Evolutionary conservation across 2,797 vertebrate species (phyloP), one percentile per base, ranked within the genome.

Genomic region (Poeciliopsis infans): DNA sequence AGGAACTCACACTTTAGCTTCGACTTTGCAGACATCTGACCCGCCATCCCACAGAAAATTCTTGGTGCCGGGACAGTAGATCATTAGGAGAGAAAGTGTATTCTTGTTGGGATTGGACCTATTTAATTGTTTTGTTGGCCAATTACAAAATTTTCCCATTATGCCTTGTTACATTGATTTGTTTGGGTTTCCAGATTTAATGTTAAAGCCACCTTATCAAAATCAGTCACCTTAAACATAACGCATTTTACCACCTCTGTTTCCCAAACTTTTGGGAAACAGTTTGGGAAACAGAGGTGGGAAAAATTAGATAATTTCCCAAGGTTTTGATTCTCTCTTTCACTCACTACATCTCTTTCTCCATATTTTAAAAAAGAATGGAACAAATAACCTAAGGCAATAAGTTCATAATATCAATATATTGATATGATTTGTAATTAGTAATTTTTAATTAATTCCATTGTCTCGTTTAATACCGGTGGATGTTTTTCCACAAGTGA

Each of bases 11-110:
- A 84, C 78, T 83, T 76, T 31, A 41, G 83, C 86, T 90, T 11
- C 31, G 78, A 83, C 80, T 87, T 74, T 0, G 59, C 78, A 72
- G 28, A 85, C 55, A 61, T 87, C 72, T 88, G 83, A 91, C 89
- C 88, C 87, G 83, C 78, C 74, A 87, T 82, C 83, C 83, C 78
- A 81, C 83, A 87, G 83, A 91, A 84, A 81, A 87, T 72, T 71
- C 83, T 31, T 75, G 82, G 78, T 61, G 79, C 76, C 73, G 74
- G 72, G 47, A 85, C 77, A 84, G 71, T 75, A 73, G 87, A 89
- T 91, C 86, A 90, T 91, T 89, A 92, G 72, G 75, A 83, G 75
- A 85, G 79, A 85, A 82, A 86, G 72, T 76, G 59, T 72, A 43
- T 80, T 47, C 69, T 53, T 33, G 20, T 53, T n/a, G 39, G 79